Conservation (phyloP, 2,113 vertebrate genomes). For the Brachyhypopomus gauderio region DNA sequence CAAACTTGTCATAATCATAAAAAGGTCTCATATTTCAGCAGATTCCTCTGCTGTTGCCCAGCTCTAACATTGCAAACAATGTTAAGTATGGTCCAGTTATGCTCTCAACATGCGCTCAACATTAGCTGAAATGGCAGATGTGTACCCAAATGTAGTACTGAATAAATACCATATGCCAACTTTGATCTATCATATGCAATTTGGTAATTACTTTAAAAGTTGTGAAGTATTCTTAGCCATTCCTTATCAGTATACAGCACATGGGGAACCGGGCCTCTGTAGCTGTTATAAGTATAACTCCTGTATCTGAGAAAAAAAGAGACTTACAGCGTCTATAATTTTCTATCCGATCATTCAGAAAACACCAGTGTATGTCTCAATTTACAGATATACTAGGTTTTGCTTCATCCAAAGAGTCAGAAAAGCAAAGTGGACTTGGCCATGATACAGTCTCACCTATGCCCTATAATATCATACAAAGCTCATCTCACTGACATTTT, state of each 20-base stretch:
- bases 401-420: conserved; percentile 7
- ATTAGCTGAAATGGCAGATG: too few species aligned
- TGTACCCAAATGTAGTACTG: neutral
- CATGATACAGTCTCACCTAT: neutral
- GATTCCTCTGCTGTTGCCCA: neutral
- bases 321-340: conserved; percentile 18
- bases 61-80: neutral
- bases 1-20: too few species aligned
- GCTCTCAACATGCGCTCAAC: neutral
- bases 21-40: too few species aligned
- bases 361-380: conserved; percentile 32
- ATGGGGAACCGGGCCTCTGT: conserved; percentile 22
- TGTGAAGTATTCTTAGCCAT: neutral
- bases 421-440: conserved; percentile 6
- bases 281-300: conserved; percentile 38
- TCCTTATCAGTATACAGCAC: conserved; percentile 24
- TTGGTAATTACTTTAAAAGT: neutral
- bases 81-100: neutral
- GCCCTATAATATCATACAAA: neutral
- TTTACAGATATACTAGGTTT: neutral
- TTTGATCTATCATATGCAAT: neutral
- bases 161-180: conserved; percentile 1
- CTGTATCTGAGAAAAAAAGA: conserved; percentile 33
- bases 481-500: neutral
- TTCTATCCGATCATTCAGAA: conserved; percentile 14